Conservation (phyloP, 2,797 vertebrate species). For the Lophius americanus region DNA sequence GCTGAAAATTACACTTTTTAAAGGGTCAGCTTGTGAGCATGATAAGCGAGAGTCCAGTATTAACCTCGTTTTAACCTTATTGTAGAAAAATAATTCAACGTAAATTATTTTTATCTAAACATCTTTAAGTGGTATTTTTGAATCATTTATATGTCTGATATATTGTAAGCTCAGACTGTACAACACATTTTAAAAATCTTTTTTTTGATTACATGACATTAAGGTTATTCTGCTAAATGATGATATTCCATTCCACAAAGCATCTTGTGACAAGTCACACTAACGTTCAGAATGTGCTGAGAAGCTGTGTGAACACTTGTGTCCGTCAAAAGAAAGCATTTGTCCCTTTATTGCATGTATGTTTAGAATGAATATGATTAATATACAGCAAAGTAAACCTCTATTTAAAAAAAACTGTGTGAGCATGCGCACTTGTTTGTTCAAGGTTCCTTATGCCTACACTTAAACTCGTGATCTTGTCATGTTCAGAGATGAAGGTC, state of each 20-base stretch:
- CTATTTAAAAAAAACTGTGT: no score
- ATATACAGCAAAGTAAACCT: background rate
- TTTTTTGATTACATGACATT: background rate
- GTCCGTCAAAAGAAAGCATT: slow-evolving; percentile 7
- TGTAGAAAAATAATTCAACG: no score
- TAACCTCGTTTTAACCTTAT: no score
- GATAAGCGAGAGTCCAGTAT: no score
- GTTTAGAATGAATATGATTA: slow-evolving; percentile 4
- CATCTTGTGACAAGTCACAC: background rate
- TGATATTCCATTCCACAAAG: background rate
- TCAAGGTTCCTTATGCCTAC: no score
- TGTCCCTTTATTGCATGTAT: background rate
- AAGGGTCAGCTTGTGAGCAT: no score
- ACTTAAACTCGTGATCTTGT: background rate
- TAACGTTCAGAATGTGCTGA: background rate
- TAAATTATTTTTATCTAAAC: no score
- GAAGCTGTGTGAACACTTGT: background rate
- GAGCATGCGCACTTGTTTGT: background rate
- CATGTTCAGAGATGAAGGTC: background rate
- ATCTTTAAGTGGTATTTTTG: no score
- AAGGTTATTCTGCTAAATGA: background rate
- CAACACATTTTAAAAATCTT: background rate
- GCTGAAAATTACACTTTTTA: no score
- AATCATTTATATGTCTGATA: no score
- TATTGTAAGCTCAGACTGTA: background rate